Evolutionary conservation across 1,140 invertebrate species (phyloP).

Genomic region (Trachymyrmex cornetzi): DNA sequence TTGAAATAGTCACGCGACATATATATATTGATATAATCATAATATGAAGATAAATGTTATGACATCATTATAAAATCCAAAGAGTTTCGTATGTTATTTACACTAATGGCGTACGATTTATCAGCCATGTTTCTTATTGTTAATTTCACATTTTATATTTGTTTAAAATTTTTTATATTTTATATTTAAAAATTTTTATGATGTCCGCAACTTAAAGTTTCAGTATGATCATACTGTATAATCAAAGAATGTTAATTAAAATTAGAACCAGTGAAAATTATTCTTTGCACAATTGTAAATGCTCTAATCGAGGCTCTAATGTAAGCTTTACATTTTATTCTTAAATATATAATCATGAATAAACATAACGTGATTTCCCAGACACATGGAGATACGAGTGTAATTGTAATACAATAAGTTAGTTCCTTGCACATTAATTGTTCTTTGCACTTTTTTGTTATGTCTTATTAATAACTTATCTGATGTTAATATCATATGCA

Average conservation of each 20-base stretch:
- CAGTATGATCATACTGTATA: background rate
- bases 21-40: background rate
- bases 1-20: background rate
- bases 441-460: background rate
- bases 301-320: no score
- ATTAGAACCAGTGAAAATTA: constrained; percentile 19
- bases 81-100: background rate
- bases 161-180: background rate
- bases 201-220: background rate
- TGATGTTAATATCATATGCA: constrained; percentile 1
- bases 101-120: background rate
- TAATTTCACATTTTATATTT: background rate
- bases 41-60: background rate
- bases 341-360: constrained; percentile 4
- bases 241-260: background rate
- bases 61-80: background rate
- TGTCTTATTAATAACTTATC: constrained; percentile 30
- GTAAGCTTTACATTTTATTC: constrained; percentile 29
- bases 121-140: background rate
- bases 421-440: constrained; percentile 31
- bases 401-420: constrained; percentile 4
- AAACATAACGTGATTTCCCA: constrained; percentile 33
- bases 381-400: background rate
- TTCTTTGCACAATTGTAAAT: constrained; percentile 20
- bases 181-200: background rate